A percentile compares a stretch with the other conserved stretches of the same genome.
phyloP scores from a whole-genome alignment of 2,797 vertebrate genomes.

The Botia almorhae region DNA sequence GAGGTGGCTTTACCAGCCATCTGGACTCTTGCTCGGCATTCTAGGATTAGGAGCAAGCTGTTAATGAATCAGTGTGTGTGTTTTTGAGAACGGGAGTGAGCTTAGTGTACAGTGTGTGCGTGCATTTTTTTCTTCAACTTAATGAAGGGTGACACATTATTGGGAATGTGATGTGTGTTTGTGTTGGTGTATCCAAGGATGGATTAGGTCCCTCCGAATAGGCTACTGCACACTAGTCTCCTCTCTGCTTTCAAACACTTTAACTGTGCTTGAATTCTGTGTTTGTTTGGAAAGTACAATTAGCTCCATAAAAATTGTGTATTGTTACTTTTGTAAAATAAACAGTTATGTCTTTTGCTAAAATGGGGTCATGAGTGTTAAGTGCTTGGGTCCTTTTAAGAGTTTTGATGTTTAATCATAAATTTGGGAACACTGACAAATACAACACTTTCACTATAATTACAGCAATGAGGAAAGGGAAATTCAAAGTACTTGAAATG shows the following conservation, averaged over 20 bases:
- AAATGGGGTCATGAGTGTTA: background rate
- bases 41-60: constrained; percentile 77
- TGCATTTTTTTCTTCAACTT: constrained; percentile 71
- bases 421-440: background rate
- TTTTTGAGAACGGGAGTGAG: constrained; percentile 4
- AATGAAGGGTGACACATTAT: constrained; percentile 68
- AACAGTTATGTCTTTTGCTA: background rate
- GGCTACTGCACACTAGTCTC: constrained; percentile 55
- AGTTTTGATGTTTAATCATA: background rate
- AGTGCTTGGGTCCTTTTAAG: background rate
- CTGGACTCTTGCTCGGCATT: constrained; percentile 78
- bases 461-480: too few species aligned
- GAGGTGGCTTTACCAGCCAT: constrained; percentile 77
- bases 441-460: too few species aligned
- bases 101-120: constrained; percentile 17
- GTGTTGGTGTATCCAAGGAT: constrained; percentile 63
- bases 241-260: constrained; percentile 41
- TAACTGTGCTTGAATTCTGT: constrained; percentile 19
- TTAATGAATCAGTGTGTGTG: constrained; percentile 75
- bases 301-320: constrained; percentile 11
- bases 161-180: constrained; percentile 53
- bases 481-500: too few species aligned
- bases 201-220: constrained; percentile 63
- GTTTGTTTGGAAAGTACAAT: constrained; percentile 11
- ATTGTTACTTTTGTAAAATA: constrained; percentile 50